Evolutionary conservation across 2,888 invertebrate genomes (phyloP).

Genomic region (Stegana nigrithorax): DNA sequence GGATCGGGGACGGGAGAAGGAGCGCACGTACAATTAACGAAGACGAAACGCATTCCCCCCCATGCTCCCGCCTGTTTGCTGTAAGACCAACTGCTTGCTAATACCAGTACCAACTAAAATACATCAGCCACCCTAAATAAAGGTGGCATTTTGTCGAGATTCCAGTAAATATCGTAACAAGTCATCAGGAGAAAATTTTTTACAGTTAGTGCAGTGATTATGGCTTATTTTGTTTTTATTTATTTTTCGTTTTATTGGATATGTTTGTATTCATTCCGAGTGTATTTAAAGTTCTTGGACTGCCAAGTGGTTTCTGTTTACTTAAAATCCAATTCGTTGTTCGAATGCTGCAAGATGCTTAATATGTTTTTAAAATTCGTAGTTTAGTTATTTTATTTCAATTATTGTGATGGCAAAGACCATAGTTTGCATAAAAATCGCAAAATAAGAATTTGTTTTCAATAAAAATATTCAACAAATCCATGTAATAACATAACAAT

Average conservation of each 20-base stretch:
- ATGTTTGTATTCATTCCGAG: too few species aligned
- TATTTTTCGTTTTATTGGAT: too few species aligned
- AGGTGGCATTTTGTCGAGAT: conserved; percentile 11
- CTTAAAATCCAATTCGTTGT: too few species aligned
- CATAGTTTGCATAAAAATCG: neutral
- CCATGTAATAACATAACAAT: conserved; percentile 10
- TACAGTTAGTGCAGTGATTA: too few species aligned
- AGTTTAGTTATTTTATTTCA: too few species aligned
- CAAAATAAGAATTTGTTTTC: conserved; percentile 6
- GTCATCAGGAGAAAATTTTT: too few species aligned
- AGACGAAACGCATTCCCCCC: neutral
- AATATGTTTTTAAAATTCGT: too few species aligned
- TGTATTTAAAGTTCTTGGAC: too few species aligned
- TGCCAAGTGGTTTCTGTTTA: too few species aligned
- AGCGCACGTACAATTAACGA: conserved; percentile 8
- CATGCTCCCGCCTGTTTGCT: neutral
- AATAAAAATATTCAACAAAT: neutral
- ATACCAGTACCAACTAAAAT: neutral
- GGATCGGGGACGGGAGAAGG: neutral
- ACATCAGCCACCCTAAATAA: conserved; percentile 11
- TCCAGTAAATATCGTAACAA: conserved; percentile 14
- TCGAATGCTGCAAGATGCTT: too few species aligned
- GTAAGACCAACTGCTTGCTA: neutral
- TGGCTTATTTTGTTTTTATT: too few species aligned
- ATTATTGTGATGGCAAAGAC: too few species aligned